These are phyloP conservation scores for Turritopsis dohrnii DNA, from an alignment of 30 jellyfish, hydroid and myxozoan species.

Conservation along the genomic window DNA sequence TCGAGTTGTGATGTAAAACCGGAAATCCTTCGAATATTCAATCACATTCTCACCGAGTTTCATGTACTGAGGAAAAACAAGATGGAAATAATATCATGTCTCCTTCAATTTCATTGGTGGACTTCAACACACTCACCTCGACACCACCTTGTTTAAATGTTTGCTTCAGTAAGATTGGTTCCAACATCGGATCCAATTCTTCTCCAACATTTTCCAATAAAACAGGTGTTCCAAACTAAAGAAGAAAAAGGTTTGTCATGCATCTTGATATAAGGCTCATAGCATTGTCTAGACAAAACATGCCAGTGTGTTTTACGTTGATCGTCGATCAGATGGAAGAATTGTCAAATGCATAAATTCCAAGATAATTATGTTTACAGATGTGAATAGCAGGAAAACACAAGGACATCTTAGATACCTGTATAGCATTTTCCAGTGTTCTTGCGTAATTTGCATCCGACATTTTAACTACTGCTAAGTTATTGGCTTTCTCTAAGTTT, in stretches of 20 bases:
- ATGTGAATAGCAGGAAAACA: not conserved
- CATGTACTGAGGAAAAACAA: constrained; percentile 51
- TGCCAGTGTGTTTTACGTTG: too few relatives aligned
- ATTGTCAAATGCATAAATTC: too few relatives aligned
- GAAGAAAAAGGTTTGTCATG: not conserved
- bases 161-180: constrained; percentile 82
- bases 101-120: too few relatives aligned
- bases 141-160: constrained; percentile 93
- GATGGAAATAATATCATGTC: too few relatives aligned
- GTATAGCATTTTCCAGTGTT: constrained; percentile 90
- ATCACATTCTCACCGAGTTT: constrained; percentile 83
- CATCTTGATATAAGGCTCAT: not conserved
- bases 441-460: constrained; percentile 85
- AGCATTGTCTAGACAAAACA: not conserved
- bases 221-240: constrained; percentile 92
- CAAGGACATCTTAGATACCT: constrained; percentile 32
- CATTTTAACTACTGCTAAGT: constrained; percentile 74
- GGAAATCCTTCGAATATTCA: constrained; percentile 83
- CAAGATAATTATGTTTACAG: too few relatives aligned
- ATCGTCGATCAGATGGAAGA: too few relatives aligned
- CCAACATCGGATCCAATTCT: constrained; percentile 90
- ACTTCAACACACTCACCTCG: constrained; percentile 68
- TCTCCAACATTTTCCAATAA: constrained; percentile 91
- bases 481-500: constrained; percentile 80
- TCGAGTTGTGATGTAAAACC: constrained; percentile 79